These are phyloP conservation scores for Chloroclystis v-ata DNA, from an alignment of 2,888 invertebrate genomes.

Conservation along the genomic window DNA sequence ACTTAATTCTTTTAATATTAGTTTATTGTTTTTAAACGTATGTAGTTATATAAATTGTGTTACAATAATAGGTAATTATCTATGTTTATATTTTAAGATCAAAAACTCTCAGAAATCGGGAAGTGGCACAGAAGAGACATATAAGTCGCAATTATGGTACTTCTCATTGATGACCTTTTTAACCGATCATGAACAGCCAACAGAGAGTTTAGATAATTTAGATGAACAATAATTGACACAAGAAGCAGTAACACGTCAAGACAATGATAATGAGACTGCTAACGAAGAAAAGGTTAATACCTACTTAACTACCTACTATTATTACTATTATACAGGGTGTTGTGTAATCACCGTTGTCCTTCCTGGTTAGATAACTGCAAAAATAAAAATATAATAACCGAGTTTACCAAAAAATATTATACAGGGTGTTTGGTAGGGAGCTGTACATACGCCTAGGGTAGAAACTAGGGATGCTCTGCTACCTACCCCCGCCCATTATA, in stretches of 20 bases:
- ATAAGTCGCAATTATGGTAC: constrained; percentile 13
- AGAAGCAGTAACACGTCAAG: constrained; percentile 1
- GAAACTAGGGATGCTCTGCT: no score
- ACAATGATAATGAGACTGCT: constrained; percentile 2
- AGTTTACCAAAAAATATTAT: no score
- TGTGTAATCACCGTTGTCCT: no score
- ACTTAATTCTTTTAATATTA: constrained; percentile 3
- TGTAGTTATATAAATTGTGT: constrained; percentile 4
- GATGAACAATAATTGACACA: constrained; percentile 2
- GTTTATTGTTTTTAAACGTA: constrained; percentile 5
- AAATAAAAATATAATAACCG: no score
- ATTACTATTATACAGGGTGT: no score
- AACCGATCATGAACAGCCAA: constrained; percentile 15
- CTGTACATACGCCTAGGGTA: no score
- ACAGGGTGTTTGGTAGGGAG: no score
- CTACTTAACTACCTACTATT: constrained; percentile 1
- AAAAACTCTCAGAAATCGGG: constrained; percentile 4
- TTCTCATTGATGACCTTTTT: constrained; percentile 16
- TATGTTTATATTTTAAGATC: constrained; percentile 1
- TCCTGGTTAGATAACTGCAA: no score
- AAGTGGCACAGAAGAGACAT: constrained; percentile 4
- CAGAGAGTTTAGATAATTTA: constrained; percentile 3
- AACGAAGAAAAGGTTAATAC: constrained; percentile 4
- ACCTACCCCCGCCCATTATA: no score
- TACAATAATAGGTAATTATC: neutral